Base-by-base conservation (phyloP, 2,797 vertebrate genomes). In the Urosaurus nigricauda region DNA sequence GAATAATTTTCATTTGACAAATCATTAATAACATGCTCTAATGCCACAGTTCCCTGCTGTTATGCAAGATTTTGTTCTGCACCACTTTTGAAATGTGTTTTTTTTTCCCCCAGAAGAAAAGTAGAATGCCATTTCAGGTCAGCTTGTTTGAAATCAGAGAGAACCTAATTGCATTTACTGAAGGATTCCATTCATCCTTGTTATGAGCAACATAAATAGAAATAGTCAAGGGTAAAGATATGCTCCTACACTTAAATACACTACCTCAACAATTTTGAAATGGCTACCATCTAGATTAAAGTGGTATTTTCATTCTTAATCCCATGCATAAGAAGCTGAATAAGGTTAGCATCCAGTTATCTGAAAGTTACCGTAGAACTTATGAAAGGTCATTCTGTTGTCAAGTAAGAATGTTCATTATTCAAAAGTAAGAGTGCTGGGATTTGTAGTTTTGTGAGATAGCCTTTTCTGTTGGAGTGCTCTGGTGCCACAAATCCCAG, bases 1-100 rank as follows among this genome's bases (percentile, higher is more conserved):
- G 8, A 91, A 86, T 21, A 32, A 0, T 84, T 92, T 92, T 40
- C 21, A 40, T 86, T 14, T 89, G 11, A 93, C 3, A 88, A 89
- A 88, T 78, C 51, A 29, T 51, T 88, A 87, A 77, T 8, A n/a
- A 86, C 65, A 17, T 56, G 40, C 19, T n/a, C 1, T 60, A 85
- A 63, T 6, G 88, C 21, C 83, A 83, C 82, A 26, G 82, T 70
- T 88, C 73, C 37, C 80, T 79, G 2, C 11, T 89, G 70, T 81
- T 93, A 4, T 1, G 0, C 37, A 43, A 4, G 0, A 47, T 58
- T 89, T 29, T 82, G 5, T 81, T 92, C 43, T 65, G 47, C 87
- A 65, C 14, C 11, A 87, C 19, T 40, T 0, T 1, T 5, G 1
- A 86, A n/a, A 8, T 1, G 0, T 68, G 92, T 94, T 92, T 1